Conservation (phyloP, 2,888 invertebrate genomes). For the Abrostola tripartita region DNA sequence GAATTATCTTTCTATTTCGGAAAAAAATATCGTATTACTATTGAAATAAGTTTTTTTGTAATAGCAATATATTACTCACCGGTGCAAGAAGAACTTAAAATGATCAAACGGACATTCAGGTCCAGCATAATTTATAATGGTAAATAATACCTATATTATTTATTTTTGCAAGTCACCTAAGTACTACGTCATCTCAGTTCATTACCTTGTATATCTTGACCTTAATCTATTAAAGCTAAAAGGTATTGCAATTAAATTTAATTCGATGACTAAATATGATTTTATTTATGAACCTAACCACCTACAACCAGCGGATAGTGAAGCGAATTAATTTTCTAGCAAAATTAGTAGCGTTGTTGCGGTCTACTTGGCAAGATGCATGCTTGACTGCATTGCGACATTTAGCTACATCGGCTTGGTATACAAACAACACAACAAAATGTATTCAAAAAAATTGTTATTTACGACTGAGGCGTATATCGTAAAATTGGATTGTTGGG, state of each 20-base stretch:
- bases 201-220: conserved; percentile 62
- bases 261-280: conserved; percentile 56
- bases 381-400: conserved; percentile 68
- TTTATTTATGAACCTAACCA: conserved; percentile 42
- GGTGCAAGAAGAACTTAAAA: conserved; percentile 54
- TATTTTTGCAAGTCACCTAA: conserved; percentile 61
- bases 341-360: conserved; percentile 61
- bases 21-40: too few relatives aligned
- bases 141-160: conserved; percentile 13
- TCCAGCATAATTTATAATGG: conserved; percentile 16
- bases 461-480: not conserved
- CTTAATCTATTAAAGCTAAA: conserved; percentile 61
- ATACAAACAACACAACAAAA: conserved; percentile 19
- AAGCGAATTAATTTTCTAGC: conserved; percentile 46
- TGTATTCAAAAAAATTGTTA: not conserved
- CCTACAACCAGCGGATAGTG: conserved; percentile 43
- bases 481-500: conserved; percentile 9
- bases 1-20: conserved; percentile 6
- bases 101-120: conserved; percentile 32
- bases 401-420: conserved; percentile 61
- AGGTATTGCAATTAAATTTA: conserved; percentile 59
- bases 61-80: conserved; percentile 41
- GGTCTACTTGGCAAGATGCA: conserved; percentile 65
- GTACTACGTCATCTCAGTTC: conserved; percentile 60
- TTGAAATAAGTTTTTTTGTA: not conserved